phyloP scores from a whole-genome alignment of 2,797 vertebrate genomes.

The Aeoliscus strigatus region DNA sequence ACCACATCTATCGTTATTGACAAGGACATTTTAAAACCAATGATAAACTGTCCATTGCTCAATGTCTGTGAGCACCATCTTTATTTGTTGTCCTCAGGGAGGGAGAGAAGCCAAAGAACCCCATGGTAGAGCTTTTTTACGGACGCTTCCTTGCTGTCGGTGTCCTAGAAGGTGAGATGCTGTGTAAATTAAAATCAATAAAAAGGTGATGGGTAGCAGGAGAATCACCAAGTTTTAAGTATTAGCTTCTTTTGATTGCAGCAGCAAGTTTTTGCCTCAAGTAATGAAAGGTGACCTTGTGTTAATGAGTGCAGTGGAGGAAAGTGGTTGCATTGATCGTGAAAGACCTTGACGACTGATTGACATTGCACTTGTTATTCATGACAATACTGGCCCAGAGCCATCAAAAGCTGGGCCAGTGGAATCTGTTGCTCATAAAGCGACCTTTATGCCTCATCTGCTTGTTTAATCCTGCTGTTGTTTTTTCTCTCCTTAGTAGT shows the following conservation, averaged over 20 bases:
- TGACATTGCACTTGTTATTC: constrained; percentile 73
- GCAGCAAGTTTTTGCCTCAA: constrained; percentile 44
- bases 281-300: constrained; percentile 71
- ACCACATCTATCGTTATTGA: constrained; percentile 17
- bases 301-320: constrained; percentile 69
- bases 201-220: constrained; percentile 4
- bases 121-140: constrained; percentile 98
- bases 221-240: constrained; percentile 23
- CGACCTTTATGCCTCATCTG: constrained; percentile 67
- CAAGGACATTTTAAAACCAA: background rate
- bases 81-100: constrained; percentile 71
- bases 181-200: constrained; percentile 28
- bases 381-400: constrained; percentile 67
- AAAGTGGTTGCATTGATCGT: constrained; percentile 60
- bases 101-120: constrained; percentile 97
- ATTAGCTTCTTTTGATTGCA: constrained; percentile 30
- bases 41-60: background rate
- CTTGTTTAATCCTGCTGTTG: constrained; percentile 40
- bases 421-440: constrained; percentile 53
- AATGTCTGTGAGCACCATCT: background rate
- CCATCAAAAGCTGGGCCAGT: constrained; percentile 52
- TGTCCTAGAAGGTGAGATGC: constrained; percentile 88
- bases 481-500: constrained; percentile 18
- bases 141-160: constrained; percentile 94
- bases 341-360: constrained; percentile 68